Evolutionary conservation across 1,140 invertebrate species (phyloP).

Genomic region (Amphibalanus amphitrite): DNA sequence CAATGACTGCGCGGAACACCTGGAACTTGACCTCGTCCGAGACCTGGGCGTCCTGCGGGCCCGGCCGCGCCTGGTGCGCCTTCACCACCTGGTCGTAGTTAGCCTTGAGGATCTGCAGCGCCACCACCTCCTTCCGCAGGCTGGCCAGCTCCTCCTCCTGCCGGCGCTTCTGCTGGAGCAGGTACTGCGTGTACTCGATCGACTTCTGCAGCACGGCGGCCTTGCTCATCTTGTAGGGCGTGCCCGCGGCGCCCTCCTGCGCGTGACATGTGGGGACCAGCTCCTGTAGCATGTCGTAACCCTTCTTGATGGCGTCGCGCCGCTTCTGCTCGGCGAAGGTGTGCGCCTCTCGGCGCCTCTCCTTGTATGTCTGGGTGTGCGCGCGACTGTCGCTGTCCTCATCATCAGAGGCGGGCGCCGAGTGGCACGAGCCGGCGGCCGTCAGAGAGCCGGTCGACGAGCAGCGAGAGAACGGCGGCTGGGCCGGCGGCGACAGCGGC

Average conservation of each 20-base stretch:
- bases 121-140: constrained; percentile 89
- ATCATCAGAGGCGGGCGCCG: constrained; percentile 44
- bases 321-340: constrained; percentile 95
- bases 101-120: constrained; percentile 74
- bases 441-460: constrained; percentile 66
- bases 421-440: constrained; percentile 51
- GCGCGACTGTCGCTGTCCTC: constrained; percentile 74
- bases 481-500: background rate
- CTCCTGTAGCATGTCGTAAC: constrained; percentile 77
- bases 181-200: constrained; percentile 56
- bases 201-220: constrained; percentile 65
- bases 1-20: constrained; percentile 93
- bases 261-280: constrained; percentile 83
- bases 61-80: constrained; percentile 63
- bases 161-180: constrained; percentile 77
- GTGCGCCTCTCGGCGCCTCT: constrained; percentile 80
- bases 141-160: constrained; percentile 82
- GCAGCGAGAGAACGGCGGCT: constrained; percentile 49
- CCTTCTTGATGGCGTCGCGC: constrained; percentile 90
- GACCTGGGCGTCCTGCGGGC: constrained; percentile 63
- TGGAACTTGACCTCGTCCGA: constrained; percentile 91
- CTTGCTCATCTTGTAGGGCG: constrained; percentile 84
- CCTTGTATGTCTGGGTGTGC: constrained; percentile 67
- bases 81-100: constrained; percentile 94
- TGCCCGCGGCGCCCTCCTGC: constrained; percentile 10